Base-by-base conservation (phyloP, 2,113 vertebrate genomes). In the Aplodontia rufa region DNA sequence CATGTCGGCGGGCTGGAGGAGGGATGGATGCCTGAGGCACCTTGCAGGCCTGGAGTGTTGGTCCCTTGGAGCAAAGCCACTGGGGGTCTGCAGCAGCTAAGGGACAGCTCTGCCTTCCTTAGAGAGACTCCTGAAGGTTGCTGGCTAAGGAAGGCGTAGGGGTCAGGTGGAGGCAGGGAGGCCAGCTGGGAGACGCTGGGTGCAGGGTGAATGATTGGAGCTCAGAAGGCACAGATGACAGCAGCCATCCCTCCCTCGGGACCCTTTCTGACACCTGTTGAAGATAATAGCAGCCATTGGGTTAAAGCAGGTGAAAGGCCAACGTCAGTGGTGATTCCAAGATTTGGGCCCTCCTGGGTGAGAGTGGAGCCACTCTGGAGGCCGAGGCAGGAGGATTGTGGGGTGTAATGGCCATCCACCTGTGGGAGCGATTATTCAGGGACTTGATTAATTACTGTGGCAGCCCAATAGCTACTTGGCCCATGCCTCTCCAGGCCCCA, bases 391-490 rank as follows among this genome's bases (percentile, higher is more conserved):
- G n/a, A n/a, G n/a, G n/a, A n/a, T n/a, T n/a, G n/a, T n/a, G n/a
- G n/a, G n/a, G n/a, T n/a, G n/a, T n/a, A n/a, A n/a, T n/a, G n/a
- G 12, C 62, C 8, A 6, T 9, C 30, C 12, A 0, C 10, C 13
- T 1, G 3, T 14, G 74, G 24, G 24, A 37, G 5, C 10, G 6
- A 6, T 22, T 40, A 6, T 0, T 0, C 55, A 55, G 10, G 12
- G 6, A 3, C 7, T 35, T n/a, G 8, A 19, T n/a, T 11, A 16
- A 11, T 5, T 3, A 47, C 10, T 35, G 12, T 11, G 30, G 17
- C 42, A n/a, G 16, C 2, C 40, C 22, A 1, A 3, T 58, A 37
- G 7, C 3, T 47, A 20, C 10, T 8, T 16, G 93, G 26, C 47
- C 14, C 51, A 0, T 2, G 13, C 28, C 35, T 66, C 24, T 8